Base-by-base conservation (phyloP, 2,888 invertebrate genomes). In the Prenolepis imparis region DNA sequence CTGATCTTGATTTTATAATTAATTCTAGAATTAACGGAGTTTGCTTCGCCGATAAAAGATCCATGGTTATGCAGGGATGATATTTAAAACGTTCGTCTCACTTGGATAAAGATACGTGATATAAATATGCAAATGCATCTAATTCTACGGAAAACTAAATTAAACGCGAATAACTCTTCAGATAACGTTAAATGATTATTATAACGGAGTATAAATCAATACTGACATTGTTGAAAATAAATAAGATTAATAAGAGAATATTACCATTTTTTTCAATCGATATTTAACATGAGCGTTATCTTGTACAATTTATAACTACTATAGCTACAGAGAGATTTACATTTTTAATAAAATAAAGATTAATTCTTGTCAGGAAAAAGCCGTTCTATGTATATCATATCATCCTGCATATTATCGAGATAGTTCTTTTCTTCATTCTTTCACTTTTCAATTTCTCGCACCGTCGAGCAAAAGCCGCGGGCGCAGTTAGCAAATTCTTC, bases 401-500 rank as follows among this genome's bases (percentile, higher is more conserved):
- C 52, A 8, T 28, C 0, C 15, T 44, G 11, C 15, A 36, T 1
- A 8, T 9, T 15, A 5, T n/a, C 4, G 24, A 44, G 64, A 24
- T 48, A 6, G 5, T 52, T 15, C 32, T 44, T 63, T 74, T 24
- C 18, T 18, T 48, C 6, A 4, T 67, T 73, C 28, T 61, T 74
- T 39, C 66, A 66, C 52, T 77, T 74, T 74, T 66, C 55, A 12
- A 52, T 57, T 64, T 8, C 24, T 64, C 36, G 24, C n/a, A 39
- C 2, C 21, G 21, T 44, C 4, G 12, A 41, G 36, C 15, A 55
- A 59, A 61, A 44, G 32, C 59, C 59, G 70, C 70, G 32, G n/a
- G 75, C 55, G 74, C 77, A 83, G 82, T 84, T 84, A 83, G 77
- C 77, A 28, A 84, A 89, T 88, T 88, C 88, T 83, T 67, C 12